These are phyloP conservation scores for Frankliniella fusca DNA, from an alignment of 2,888 invertebrate genomes.

Conservation along the genomic window DNA sequence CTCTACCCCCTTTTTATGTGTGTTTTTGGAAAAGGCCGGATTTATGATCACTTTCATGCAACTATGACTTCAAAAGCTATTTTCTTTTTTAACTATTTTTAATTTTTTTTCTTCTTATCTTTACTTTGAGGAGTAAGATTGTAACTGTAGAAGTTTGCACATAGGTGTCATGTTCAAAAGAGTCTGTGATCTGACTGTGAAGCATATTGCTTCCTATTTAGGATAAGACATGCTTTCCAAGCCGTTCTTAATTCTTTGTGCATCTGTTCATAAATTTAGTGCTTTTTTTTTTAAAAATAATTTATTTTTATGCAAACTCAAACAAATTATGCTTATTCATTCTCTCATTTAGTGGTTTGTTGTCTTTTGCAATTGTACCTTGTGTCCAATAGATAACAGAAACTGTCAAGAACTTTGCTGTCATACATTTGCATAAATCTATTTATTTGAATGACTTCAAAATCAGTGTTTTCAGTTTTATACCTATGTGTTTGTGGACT, in stretches of 20 bases:
- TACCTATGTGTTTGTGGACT: too few relatives aligned
- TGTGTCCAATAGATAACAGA: too few relatives aligned
- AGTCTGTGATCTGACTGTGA: conserved; percentile 24
- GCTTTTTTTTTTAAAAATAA: neutral
- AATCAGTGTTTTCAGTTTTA: too few relatives aligned
- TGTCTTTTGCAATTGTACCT: too few relatives aligned
- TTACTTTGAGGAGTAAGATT: neutral
- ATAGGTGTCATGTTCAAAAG: neutral
- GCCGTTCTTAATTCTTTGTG: neutral
- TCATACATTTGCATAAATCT: too few relatives aligned
- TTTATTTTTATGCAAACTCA: neutral
- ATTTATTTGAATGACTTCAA: too few relatives aligned
- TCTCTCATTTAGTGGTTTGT: too few relatives aligned
- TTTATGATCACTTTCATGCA: neutral
- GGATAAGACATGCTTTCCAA: neutral
- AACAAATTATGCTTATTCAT: neutral
- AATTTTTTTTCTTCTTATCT: neutral
- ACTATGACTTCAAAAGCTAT: neutral
- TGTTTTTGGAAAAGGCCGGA: neutral
- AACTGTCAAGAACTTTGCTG: too few relatives aligned
- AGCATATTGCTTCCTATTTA: conserved; percentile 11
- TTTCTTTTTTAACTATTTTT: neutral
- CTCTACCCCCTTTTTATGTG: neutral
- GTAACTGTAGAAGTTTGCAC: neutral
- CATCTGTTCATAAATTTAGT: neutral